Conservation (phyloP, 2,797 vertebrate genomes). For the Anabas testudineus region DNA sequence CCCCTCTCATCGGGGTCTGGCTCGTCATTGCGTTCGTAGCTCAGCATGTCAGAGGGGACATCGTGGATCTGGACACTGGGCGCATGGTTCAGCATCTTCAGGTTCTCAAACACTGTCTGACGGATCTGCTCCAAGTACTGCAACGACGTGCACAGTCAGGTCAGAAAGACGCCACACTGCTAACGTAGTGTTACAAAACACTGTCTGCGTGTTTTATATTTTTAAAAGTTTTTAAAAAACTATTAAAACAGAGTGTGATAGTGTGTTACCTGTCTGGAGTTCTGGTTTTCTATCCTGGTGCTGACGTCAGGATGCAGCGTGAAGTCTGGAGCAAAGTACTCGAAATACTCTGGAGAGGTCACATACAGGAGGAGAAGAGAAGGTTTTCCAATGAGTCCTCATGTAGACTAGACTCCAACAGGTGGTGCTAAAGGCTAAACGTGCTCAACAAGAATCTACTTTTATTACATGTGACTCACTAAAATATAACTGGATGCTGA, state of each 20-base stretch:
- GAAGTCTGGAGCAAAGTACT: conserved; percentile 99
- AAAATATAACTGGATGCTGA: neutral
- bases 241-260: neutral
- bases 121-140: conserved; percentile 99
- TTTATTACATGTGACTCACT: neutral
- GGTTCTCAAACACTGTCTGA: conserved; percentile 96
- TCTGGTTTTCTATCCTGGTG: conserved; percentile 99
- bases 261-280: conserved; percentile 91
- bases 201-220: too few relatives aligned
- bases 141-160: neutral
- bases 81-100: conserved; percentile 99
- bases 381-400: neutral
- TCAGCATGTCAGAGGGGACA: conserved; percentile 94
- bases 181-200: neutral
- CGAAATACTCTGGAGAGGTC: conserved; percentile 91
- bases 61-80: conserved; percentile 99
- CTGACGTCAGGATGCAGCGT: conserved; percentile 98
- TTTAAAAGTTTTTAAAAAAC: too few relatives aligned
- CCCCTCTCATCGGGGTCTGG: conserved; percentile 94
- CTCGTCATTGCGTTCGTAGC: conserved; percentile 94
- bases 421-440: neutral
- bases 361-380: neutral
- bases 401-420: conserved; percentile 1
- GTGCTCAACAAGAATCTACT: neutral
- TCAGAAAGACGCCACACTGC: neutral